These are phyloP conservation scores for Zoanthus gigantus DNA, from an alignment of 92 coral and sea anemone species.

Conservation along the genomic window DNA sequence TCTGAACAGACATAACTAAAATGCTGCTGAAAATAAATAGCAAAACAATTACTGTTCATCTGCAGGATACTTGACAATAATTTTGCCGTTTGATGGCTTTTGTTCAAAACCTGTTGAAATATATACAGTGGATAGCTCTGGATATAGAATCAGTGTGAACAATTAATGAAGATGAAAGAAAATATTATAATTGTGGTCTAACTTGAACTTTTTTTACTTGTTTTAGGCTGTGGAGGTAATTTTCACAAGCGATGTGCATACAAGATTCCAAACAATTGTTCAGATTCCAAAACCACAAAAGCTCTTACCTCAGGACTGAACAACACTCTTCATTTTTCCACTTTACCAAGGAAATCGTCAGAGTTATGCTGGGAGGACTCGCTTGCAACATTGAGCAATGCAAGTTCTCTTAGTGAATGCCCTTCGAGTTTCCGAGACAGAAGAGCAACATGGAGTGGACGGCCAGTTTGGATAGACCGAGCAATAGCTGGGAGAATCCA, in stretches of 20 bases:
- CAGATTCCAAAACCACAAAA: conserved; percentile 74
- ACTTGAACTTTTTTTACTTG: no score
- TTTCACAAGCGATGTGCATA: conserved; percentile 97
- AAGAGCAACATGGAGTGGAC: conserved; percentile 89
- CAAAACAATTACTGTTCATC: no score
- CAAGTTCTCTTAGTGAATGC: conserved; percentile 43
- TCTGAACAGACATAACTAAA: no score
- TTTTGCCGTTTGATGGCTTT: no score
- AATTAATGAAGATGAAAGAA: no score
- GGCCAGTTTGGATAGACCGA: conserved; percentile 88
- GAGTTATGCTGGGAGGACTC: conserved; percentile 45
- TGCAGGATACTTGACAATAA: no score
- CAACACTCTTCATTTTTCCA: conserved; percentile 55
- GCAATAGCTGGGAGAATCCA: conserved; percentile 84
- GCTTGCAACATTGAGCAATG: conserved; percentile 43
- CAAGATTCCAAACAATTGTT: conserved; percentile 95
- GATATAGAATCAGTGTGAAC: no score
- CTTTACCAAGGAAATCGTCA: conserved; percentile 67
- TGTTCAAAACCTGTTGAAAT: no score
- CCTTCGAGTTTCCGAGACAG: conserved; percentile 39
- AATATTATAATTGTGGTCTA: no score
- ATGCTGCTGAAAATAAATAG: no score
- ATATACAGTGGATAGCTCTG: no score
- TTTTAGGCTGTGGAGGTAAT: conserved; percentile 95
- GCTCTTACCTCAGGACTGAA: conserved; percentile 49